Evolutionary conservation across 2,113 vertebrate genomes (phyloP).

Genomic region (Aramus guarauna): DNA sequence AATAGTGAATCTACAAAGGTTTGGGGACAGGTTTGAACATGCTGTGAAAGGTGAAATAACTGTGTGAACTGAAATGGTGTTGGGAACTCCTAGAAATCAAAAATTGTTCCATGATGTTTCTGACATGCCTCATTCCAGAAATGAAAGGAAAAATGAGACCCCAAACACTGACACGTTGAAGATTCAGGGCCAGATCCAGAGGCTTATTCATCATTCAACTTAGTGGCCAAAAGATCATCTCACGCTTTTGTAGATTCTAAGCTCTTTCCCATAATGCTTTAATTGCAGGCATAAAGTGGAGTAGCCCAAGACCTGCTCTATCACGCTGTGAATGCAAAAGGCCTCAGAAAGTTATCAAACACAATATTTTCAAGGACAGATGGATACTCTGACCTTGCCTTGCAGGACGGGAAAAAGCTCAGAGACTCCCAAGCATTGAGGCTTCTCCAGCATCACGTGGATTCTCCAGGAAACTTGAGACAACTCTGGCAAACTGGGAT

Average conservation of each 20-base stretch:
- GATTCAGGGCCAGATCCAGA: not conserved
- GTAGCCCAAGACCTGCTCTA: not conserved
- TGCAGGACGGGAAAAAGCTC: not conserved
- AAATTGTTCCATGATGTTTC: not conserved
- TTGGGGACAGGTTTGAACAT: rapidly evolving
- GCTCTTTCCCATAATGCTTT: not conserved
- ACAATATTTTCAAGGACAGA: not conserved
- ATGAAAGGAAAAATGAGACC: not conserved
- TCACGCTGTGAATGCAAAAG: not conserved
- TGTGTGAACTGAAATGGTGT: not conserved
- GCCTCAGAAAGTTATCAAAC: not conserved
- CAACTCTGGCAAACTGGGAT: not conserved
- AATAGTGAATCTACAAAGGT: not conserved
- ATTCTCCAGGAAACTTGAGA: not conserved
- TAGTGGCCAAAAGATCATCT: not conserved
- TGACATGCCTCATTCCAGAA: not conserved
- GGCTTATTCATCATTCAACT: not conserved
- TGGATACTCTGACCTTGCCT: not conserved
- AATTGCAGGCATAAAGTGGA: not conserved
- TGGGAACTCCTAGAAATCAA: not conserved
- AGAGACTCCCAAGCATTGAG: not conserved
- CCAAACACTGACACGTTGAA: rapidly evolving
- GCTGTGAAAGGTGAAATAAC: not conserved
- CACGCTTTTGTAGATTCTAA: not conserved
- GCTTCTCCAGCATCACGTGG: not conserved